Evolutionary conservation across 1,140 invertebrate genomes (phyloP), one percentile per base, ranked within the genome.

Genomic region (Homalodisca vitripennis): DNA sequence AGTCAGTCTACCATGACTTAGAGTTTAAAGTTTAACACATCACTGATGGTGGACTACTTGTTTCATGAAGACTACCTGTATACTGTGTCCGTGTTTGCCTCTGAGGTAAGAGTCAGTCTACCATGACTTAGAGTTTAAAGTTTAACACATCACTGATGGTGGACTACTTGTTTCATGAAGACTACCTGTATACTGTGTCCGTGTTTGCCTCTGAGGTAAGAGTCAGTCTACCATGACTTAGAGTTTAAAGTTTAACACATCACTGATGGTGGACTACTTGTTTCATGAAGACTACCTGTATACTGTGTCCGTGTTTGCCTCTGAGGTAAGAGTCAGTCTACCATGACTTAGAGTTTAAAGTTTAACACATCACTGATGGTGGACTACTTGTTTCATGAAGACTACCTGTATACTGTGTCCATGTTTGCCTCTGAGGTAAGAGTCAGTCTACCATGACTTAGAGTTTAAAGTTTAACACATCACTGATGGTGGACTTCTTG

Each of bases 161-260:
- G n/a, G 48, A 51, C n/a, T 51, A 51, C n/a, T 51, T 51, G 48
- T 51, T 51, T 51, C 48, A 51, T 51, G 48, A 51, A n/a, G 22
- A 51, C n/a, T 51, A 51, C 48, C 22, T 51, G 17, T 51, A 51
- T 22, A 51, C 48, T 20, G 48, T 51, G 48, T 51, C 48, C 3
- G 48, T 51, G n/a, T 51, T 51, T 51, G 48, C 48, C 17, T 51
- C 48, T 10, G 48, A 51, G 48, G 48, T 51, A 51, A 41, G 34
- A 41, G 34, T 10, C 17, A 41, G n/a, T n/a, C n/a, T n/a, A n/a
- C n/a, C n/a, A n/a, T n/a, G n/a, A n/a, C n/a, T n/a, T n/a, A n/a
- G n/a, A n/a, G n/a, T n/a, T n/a, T n/a, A n/a, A n/a, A n/a, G n/a
- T n/a, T n/a, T n/a, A n/a, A n/a, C n/a, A n/a, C n/a, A n/a, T n/a